Base-by-base conservation (phyloP, 2,888 invertebrate species). In the Patella caerulea region DNA sequence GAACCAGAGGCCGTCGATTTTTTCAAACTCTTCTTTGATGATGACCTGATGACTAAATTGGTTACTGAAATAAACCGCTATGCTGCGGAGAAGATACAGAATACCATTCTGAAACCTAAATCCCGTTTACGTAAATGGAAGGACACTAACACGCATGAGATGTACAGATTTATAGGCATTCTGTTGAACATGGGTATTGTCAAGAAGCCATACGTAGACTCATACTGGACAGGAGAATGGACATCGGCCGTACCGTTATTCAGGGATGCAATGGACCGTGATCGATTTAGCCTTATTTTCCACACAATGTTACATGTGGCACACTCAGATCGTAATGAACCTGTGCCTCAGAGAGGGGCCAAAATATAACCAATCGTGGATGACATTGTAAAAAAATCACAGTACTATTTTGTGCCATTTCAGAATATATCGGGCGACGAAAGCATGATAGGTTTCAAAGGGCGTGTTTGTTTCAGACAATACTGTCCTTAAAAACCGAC, bases 101-200 rank as follows among this genome's bases (percentile, higher is more conserved):
- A 7, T n/a, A 12, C n/a, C 24, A 24, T n/a, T 65, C 24, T 65
- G n/a, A 65, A 65, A 24, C 65, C 19, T 12, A 9, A 24, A 19
- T 65, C 65, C 5, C 7, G 65, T 11, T 65, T 65, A 14, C 65
- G 65, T 1, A 11, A n/a, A n/a, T 19, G 65, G 65, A 65, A 14
- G 24, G n/a, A n/a, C n/a, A 65, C 65, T 11, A 65, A 14, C 24
- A 19, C 12, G n/a, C 9, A n/a, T 2, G 65, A 65, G 24, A 9
- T 65, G 5, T n/a, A 65, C 24, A 12, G 9, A n/a, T 65, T 65
- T 65, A 19, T 65, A 12, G 65, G n/a, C 5, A n/a, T n/a, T n/a
- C n/a, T n/a, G 7, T 19, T 65, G 65, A 65, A 65, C 24, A 65
- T 65, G 65, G 65, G 65, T 24, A 65, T 65, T n/a, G n/a, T 65